These are phyloP conservation scores for Taurulus bubalis DNA, from an alignment of 2,113 vertebrate species.

Conservation along the genomic window DNA sequence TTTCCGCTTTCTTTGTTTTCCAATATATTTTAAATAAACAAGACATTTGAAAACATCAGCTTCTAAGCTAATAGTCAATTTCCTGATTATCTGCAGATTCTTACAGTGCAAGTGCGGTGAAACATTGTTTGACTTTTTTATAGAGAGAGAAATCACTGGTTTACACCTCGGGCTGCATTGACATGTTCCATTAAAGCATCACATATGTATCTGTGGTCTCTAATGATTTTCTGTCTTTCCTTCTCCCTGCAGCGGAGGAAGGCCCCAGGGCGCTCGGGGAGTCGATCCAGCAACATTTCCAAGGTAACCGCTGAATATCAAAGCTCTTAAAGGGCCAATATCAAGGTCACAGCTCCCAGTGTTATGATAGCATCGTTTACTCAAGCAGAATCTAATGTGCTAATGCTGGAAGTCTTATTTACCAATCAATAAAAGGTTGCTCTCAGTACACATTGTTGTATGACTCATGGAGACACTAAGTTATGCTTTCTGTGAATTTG, in stretches of 20 bases:
- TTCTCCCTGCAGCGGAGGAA: slow-evolving; percentile 89
- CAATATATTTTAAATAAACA: background rate
- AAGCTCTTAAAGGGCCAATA: slow-evolving; percentile 9
- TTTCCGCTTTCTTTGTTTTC: background rate
- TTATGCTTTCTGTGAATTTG: background rate
- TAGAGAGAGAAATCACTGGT: background rate
- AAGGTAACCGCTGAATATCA: slow-evolving; percentile 84
- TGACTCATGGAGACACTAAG: background rate
- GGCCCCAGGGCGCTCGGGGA: slow-evolving; percentile 89
- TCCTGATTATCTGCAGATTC: background rate
- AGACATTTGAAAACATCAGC: background rate
- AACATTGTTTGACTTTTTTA: slow-evolving; percentile 9
- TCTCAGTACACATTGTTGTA: background rate
- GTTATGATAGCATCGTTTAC: background rate
- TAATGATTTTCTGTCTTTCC: slow-evolving; percentile 43
- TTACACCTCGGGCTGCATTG: background rate
- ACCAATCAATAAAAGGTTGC: background rate
- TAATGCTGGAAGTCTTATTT: background rate
- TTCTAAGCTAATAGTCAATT: background rate
- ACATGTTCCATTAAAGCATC: slow-evolving; percentile 23
- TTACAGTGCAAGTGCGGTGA: background rate
- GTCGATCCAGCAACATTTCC: slow-evolving; percentile 95
- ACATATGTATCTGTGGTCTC: background rate
- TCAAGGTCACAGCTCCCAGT: slow-evolving; percentile 25
- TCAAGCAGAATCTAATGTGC: slow-evolving; percentile 22